Percentiles rank a stretch among this genome's conserved stretches.
Evolutionary conservation across 2,797 vertebrate genomes (phyloP).

Genomic region (Chaetodon trifasciatus): DNA sequence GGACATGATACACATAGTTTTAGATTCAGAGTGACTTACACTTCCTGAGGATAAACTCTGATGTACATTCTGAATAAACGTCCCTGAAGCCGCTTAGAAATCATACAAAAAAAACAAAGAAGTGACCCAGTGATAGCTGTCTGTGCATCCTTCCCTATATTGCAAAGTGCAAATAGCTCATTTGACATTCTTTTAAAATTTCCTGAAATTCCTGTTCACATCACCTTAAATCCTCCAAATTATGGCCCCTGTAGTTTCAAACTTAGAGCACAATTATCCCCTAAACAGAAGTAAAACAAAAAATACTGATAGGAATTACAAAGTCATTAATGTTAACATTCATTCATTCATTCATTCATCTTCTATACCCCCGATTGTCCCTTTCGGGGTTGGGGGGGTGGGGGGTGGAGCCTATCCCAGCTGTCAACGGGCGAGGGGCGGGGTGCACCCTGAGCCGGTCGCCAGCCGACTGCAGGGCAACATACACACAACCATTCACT

Average conservation of each 20-base stretch:
- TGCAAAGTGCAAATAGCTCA: not conserved
- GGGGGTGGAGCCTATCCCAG: too few relatives aligned
- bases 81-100: not conserved
- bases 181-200: not conserved
- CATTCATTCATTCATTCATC: too few relatives aligned
- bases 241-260: not conserved
- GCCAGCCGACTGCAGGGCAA: too few relatives aligned
- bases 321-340: not conserved
- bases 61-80: not conserved
- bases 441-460: too few relatives aligned
- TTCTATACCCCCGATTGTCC: too few relatives aligned
- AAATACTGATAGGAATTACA: not conserved
- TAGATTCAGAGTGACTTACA: not conserved
- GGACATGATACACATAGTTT: not conserved
- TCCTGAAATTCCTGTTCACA: not conserved
- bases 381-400: too few relatives aligned
- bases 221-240: not conserved
- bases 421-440: too few relatives aligned
- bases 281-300: not conserved
- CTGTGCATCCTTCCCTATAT: not conserved
- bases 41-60: not conserved
- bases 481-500: too few relatives aligned
- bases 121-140: not conserved
- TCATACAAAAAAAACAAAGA: not conserved
- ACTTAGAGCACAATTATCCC: not conserved